These are phyloP conservation scores for Drosophila baimaii DNA, from an alignment of 1,140 invertebrate genomes.

Conservation along the genomic window DNA sequence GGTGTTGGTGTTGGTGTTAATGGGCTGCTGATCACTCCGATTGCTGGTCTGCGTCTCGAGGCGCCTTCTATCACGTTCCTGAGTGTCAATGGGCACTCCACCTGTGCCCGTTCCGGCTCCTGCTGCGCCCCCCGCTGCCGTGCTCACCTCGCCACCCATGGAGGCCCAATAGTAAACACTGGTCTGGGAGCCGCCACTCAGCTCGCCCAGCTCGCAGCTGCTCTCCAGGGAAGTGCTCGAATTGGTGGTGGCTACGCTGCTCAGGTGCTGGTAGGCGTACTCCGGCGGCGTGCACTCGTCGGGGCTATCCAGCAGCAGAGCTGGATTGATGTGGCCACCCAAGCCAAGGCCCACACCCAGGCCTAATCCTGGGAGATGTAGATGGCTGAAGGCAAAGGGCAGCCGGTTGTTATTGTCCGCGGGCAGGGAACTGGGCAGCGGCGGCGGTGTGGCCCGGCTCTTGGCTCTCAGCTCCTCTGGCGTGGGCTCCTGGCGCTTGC, in stretches of 20 bases:
- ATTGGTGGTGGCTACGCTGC: slow-evolving; percentile 79
- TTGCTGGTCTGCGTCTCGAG: slow-evolving; percentile 36
- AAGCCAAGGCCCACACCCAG: slow-evolving; percentile 50
- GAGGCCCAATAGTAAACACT: slow-evolving; percentile 74
- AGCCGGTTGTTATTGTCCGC: slow-evolving; percentile 52
- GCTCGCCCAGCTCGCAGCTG: slow-evolving; percentile 69
- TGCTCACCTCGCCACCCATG: slow-evolving; percentile 80
- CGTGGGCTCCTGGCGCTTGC: slow-evolving; percentile 59
- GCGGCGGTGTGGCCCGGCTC: slow-evolving; percentile 45
- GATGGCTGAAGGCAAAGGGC: slow-evolving; percentile 56
- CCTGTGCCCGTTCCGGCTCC: slow-evolving; percentile 13
- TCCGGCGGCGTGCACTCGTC: slow-evolving; percentile 81
- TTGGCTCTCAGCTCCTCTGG: slow-evolving; percentile 49
- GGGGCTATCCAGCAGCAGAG: slow-evolving; percentile 76
- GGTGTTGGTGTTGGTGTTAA: slow-evolving; percentile 24
- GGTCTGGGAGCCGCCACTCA: slow-evolving; percentile 62
- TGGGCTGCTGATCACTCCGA: slow-evolving; percentile 31
- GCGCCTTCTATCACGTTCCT: slow-evolving; percentile 41
- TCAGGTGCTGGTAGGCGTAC: slow-evolving; percentile 77
- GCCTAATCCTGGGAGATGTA: slow-evolving; percentile 66
- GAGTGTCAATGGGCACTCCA: slow-evolving; percentile 17
- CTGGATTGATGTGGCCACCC: slow-evolving; percentile 77
- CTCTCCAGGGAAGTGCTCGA: slow-evolving; percentile 79
- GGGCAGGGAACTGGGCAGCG: slow-evolving; percentile 8
- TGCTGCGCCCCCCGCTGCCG: slow-evolving; percentile 29